Evolutionary conservation across 2,797 vertebrate genomes (phyloP).

Genomic region (Onychomys leucogaster): DNA sequence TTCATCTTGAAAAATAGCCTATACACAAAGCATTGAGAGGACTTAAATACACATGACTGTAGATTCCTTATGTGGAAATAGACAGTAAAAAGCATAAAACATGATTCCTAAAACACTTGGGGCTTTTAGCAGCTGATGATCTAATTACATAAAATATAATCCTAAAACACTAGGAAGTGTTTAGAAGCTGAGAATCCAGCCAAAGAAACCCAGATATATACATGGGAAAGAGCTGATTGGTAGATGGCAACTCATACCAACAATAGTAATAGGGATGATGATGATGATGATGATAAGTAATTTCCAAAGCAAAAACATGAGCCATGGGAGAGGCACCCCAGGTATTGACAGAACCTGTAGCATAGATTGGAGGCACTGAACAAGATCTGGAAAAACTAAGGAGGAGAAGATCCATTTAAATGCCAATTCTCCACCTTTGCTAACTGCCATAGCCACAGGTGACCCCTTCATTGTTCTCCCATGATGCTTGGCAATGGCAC

Average conservation of each 20-base stretch:
- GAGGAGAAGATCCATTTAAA: background rate
- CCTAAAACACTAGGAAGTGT: background rate
- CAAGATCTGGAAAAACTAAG: background rate
- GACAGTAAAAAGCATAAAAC: background rate
- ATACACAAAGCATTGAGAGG: background rate
- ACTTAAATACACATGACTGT: background rate
- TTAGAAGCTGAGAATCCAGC: background rate
- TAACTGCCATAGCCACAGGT: background rate
- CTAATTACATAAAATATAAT: background rate
- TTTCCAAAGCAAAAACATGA: slow-evolving; percentile 1
- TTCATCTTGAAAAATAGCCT: background rate
- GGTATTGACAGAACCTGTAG: background rate
- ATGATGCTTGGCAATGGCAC: background rate
- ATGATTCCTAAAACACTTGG: background rate
- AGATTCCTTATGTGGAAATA: background rate
- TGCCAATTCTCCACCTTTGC: background rate
- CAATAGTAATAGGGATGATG: background rate
- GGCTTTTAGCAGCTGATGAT: background rate
- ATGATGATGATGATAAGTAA: background rate
- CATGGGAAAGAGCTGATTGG: background rate
- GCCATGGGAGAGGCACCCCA: background rate
- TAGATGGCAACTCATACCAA: background rate
- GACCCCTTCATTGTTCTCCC: background rate
- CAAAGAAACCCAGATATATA: background rate
- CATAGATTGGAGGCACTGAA: background rate